Evolutionary conservation across 2,797 vertebrate genomes (phyloP), one percentile per base, ranked within the genome.

Genomic region (Melanogrammus aeglefinus): DNA sequence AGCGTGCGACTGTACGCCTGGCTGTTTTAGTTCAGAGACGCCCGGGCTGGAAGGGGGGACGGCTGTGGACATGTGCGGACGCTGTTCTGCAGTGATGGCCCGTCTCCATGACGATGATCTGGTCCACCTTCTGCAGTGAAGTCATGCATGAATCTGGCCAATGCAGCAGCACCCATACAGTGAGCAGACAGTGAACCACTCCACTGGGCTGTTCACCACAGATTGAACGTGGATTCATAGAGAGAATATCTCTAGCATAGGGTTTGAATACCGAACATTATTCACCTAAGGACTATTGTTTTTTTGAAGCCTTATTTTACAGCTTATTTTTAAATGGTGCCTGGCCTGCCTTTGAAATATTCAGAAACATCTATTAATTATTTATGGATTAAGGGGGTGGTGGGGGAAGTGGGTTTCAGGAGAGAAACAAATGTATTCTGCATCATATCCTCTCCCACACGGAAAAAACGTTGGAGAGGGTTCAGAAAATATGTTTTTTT

Each of bases 311-410:
- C 78, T 90, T 89, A 91, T 84, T 88, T 88, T 63, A 6, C 87
- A 63, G 76, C 70, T 76, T 66, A 39, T 36, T 80, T 87, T 86
- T 85, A 92, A 91, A 93, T 90, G 86, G 87, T 90, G 85, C 87
- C 83, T 81, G 84, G 85, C 87, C 84, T 81, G 84, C 86, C 80
- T 87, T 85, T 94, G 88, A 94, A 95, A 94, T 94, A 94, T 94
- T 94, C 81, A 94, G 86, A 92, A 93, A 92, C 88, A 91, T 38
- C 80, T 81, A 90, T 95, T 86, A 93, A 95, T 94, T 92, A 95
- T 94, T 93, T 82, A 95, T 90, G 84, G 1, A 0, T 71, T 85
- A 0, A 0, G 36, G 36, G 36, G 36, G 36, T 7, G 36, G 47
- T 85, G 88, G 91, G 83, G 88, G 87, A 94, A 93, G 93, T 80